phyloP scores from a whole-genome alignment of 2,888 invertebrate genomes.

The Frankliniella intonsa region DNA sequence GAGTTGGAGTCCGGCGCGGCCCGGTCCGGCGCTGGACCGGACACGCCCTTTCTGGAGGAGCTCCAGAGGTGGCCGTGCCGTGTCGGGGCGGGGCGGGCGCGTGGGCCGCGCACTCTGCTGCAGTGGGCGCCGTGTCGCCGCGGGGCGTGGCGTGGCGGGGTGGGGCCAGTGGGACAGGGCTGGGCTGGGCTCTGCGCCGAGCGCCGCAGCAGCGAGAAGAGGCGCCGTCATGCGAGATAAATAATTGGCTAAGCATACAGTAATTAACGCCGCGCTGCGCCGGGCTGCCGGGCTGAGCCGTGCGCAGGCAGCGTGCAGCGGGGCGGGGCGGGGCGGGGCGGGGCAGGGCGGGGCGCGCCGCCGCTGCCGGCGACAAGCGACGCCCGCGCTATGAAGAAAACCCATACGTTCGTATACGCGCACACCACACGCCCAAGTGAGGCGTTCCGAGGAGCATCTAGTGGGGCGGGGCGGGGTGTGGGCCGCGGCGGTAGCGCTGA shows the following conservation, averaged over 20 bases:
- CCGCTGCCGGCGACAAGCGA: neutral
- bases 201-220: no score
- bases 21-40: no score
- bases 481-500: neutral
- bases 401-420: no score
- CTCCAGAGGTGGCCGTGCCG: neutral
- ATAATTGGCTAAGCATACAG: constrained; percentile 26
- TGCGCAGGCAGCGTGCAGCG: no score
- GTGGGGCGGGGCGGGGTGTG: neutral
- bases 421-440: no score
- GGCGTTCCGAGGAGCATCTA: no score
- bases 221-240: constrained; percentile 9
- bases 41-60: no score
- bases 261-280: neutral
- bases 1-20: no score
- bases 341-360: no score
- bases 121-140: neutral
- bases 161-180: neutral
- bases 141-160: neutral
- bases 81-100: neutral
- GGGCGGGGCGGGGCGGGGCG: no score
- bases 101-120: neutral
- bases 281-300: neutral
- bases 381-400: no score
- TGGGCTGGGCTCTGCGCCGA: no score